Conservation (phyloP, 2,888 invertebrate genomes). For the Yponomeuta evonymella region DNA sequence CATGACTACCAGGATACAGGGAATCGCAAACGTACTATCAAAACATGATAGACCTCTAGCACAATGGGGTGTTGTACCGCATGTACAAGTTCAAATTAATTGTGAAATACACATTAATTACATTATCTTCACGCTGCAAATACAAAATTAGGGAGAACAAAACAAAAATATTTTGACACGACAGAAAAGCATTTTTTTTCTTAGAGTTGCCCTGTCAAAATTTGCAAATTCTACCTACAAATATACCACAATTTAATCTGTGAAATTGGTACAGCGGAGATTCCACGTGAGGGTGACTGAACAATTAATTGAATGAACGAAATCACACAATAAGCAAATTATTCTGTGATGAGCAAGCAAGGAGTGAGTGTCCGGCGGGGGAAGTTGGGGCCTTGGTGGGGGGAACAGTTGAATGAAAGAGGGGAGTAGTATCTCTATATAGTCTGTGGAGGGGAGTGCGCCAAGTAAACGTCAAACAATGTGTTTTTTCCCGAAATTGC, state of each 20-base stretch:
- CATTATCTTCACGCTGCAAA: constrained; percentile 40
- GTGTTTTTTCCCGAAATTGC: not conserved
- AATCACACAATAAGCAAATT: too few relatives aligned
- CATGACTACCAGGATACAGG: constrained; percentile 53
- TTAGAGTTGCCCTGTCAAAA: not conserved
- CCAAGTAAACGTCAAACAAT: constrained; percentile 1
- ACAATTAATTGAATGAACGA: too few relatives aligned
- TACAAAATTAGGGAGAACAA: constrained; percentile 44
- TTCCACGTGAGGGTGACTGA: too few relatives aligned
- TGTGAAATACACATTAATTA: constrained; percentile 22
- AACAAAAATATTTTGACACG: constrained; percentile 74
- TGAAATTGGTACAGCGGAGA: too few relatives aligned
- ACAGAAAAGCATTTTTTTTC: constrained; percentile 23
- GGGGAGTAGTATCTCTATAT: not conserved
- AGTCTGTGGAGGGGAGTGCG: not conserved
- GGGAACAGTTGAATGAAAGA: not conserved
- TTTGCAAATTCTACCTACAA: not conserved
- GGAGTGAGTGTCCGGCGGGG: not conserved
- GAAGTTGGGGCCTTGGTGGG: not conserved
- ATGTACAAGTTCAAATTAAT: not conserved
- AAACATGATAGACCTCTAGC: not conserved
- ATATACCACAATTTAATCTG: too few relatives aligned
- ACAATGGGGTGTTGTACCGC: constrained; percentile 21
- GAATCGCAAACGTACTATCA: constrained; percentile 8
- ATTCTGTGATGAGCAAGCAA: too few relatives aligned